Percentiles rank a stretch among this genome's conserved stretches.
These are phyloP conservation scores for Montifringilla adamsi DNA, from an alignment of 2,113 vertebrate genomes.

Conservation along the genomic window DNA sequence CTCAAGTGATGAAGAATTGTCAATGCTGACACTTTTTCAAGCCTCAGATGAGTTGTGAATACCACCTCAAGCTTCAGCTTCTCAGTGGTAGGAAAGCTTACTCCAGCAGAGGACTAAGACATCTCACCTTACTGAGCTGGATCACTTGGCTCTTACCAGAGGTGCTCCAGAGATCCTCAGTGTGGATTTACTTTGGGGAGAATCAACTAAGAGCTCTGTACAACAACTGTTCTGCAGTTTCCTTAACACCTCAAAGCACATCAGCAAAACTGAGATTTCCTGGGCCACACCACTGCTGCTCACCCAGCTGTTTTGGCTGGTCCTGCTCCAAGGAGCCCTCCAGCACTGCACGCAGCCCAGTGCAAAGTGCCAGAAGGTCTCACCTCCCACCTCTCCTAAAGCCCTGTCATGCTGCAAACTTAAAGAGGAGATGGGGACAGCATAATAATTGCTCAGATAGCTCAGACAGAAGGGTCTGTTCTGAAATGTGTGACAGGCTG, in stretches of 20 bases:
- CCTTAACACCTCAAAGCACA: background rate
- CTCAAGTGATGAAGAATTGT: background rate
- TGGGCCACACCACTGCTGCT: background rate
- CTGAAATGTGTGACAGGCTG: background rate
- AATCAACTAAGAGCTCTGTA: background rate
- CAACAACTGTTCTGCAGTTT: background rate
- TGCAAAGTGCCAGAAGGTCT: background rate
- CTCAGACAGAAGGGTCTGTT: background rate
- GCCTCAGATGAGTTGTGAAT: background rate
- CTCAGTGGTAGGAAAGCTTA: background rate
- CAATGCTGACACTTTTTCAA: background rate
- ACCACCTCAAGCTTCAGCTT: background rate
- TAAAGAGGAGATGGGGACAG: background rate
- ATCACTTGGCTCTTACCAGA: background rate
- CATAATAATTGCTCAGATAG: background rate
- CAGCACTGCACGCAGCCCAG: fast-evolving
- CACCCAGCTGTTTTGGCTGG: background rate
- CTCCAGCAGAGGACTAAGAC: background rate
- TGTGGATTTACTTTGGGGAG: background rate
- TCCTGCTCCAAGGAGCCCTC: background rate
- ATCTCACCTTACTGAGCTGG: background rate
- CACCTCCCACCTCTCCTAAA: background rate
- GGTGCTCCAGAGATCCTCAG: background rate
- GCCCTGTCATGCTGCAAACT: background rate
- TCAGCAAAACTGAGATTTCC: background rate